Evolutionary conservation across 2,113 vertebrate genomes (phyloP), one percentile per base, ranked within the genome.

Genomic region (Struthidea cinerea): DNA sequence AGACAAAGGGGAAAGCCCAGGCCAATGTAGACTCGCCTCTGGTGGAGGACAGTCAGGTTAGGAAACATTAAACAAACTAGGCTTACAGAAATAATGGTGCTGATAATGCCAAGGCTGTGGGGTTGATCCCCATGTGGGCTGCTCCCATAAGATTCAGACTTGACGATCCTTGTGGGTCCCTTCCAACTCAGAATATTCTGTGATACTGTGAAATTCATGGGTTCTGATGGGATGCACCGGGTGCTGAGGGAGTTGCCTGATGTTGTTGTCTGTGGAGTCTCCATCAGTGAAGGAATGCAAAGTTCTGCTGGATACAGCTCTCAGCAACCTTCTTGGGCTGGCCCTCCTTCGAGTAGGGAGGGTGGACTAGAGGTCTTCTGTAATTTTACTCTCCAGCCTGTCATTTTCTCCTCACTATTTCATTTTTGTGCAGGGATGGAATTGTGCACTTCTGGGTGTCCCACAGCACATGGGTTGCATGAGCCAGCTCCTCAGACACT

Each of bases 1-100:
- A 82, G 20, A 52, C 3, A 9, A 50, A 52, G 15, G 8, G 28
- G 9, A 50, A 84, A 68, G 24, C 9, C 17, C 63, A 71, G 6
- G 18, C 27, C 0, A 6, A 26, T 57, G n/a, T 12, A 41, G 21
- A 33, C 4, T 32, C 4, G 1, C 2, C 10, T 15, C 14, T 73
- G n/a, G 7, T 46, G 24, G 44, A 64, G 27, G 6, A 74, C 3
- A 1, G 6, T 46, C 7, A 32, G 3, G 12, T 83, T 56, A 28
- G 27, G 7, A 85, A 94, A 15, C 7, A 28, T 69, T 60, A 53
- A 68, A 41, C 14, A 46, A 82, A 37, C 5, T 11, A 18, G 11
- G 30, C 5, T n/a, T 78, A 32, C 1, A 32, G 4, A 69, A 70
- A 32, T 18, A 50, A 50, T 18, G 26, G 37, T 35, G 9, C 10